These are phyloP conservation scores for Epinephelus moara DNA, from an alignment of 2,113 vertebrate species.

Conservation along the genomic window DNA sequence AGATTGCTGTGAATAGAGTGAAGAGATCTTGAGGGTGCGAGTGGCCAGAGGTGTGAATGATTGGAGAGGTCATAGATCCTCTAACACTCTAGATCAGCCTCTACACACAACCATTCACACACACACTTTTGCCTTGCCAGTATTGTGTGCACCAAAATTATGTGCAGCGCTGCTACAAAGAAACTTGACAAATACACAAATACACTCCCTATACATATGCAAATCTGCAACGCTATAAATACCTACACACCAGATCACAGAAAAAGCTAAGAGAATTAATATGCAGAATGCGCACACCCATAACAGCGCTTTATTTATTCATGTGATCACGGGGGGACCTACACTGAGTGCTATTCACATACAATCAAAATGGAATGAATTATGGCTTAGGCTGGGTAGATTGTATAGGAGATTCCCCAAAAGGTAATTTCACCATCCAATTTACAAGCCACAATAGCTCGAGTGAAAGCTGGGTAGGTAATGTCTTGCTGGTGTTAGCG, in stretches of 20 bases:
- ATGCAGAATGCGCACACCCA: constrained; percentile 33
- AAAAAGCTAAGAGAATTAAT: constrained; percentile 41
- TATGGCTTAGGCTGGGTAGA: constrained; percentile 13
- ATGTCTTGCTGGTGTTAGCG: constrained; percentile 44
- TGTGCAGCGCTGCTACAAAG: neutral
- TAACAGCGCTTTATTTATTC: constrained; percentile 60
- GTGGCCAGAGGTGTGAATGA: constrained; percentile 52
- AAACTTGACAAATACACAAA: constrained; percentile 44
- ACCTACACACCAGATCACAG: constrained; percentile 31
- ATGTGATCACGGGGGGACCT: constrained; percentile 32
- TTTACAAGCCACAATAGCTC: constrained; percentile 49
- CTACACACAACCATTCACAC: neutral
- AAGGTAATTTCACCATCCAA: constrained; percentile 66
- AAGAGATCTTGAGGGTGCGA: constrained; percentile 4
- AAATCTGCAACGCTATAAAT: constrained; percentile 58
- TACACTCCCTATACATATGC: constrained; percentile 47
- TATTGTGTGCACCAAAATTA: constrained; percentile 17
- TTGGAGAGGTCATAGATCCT: constrained; percentile 7
- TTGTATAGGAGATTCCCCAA: constrained; percentile 33
- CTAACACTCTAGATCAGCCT: constrained; percentile 12
- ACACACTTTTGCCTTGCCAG: neutral
- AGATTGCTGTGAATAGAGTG: constrained; percentile 38
- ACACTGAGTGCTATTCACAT: constrained; percentile 13
- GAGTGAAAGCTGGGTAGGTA: constrained; percentile 51
- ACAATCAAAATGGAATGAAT: constrained; percentile 59